These are phyloP conservation scores for Apamea monoglypha DNA, from an alignment of 2,888 invertebrate species.

Conservation along the genomic window DNA sequence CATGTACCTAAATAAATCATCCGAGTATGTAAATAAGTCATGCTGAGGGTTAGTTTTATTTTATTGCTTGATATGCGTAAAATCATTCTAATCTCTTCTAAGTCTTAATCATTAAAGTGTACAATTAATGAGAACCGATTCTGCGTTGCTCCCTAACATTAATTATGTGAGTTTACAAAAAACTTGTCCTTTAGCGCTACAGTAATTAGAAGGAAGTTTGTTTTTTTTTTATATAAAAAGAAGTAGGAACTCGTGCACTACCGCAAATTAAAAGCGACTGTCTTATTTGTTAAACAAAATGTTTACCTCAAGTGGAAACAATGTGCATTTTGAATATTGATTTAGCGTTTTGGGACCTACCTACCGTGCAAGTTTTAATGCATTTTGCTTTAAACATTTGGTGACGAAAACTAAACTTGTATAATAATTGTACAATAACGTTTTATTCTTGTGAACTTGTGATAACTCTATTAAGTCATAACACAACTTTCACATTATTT, in stretches of 20 bases:
- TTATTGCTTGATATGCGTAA: slow-evolving; percentile 30
- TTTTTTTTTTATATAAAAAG: neutral
- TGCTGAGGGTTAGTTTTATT: slow-evolving; percentile 14
- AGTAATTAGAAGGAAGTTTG: slow-evolving; percentile 11
- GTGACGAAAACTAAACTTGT: slow-evolving; percentile 21
- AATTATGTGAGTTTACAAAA: slow-evolving; percentile 1
- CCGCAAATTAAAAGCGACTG: slow-evolving; percentile 6
- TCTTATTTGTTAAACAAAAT: slow-evolving; percentile 4
- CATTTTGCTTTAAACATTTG: slow-evolving; percentile 4
- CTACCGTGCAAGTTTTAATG: neutral
- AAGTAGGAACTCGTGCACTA: slow-evolving; percentile 17
- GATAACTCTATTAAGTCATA: slow-evolving; percentile 18
- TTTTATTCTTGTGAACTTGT: slow-evolving; percentile 22
- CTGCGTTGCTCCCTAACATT: neutral
- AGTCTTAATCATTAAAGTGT: neutral
- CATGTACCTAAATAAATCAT: slow-evolving; percentile 37
- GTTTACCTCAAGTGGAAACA: neutral
- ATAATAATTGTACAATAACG: slow-evolving; percentile 4
- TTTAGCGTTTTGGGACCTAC: slow-evolving; percentile 21
- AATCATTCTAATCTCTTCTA: too few relatives aligned
- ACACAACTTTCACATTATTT: slow-evolving; percentile 14
- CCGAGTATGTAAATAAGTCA: slow-evolving; percentile 12
- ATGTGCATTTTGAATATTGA: neutral
- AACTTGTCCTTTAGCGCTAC: slow-evolving; percentile 26
- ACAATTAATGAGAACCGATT: neutral